phyloP scores from a whole-genome alignment of 1,140 invertebrate species.

The Tenebrio molitor region DNA sequence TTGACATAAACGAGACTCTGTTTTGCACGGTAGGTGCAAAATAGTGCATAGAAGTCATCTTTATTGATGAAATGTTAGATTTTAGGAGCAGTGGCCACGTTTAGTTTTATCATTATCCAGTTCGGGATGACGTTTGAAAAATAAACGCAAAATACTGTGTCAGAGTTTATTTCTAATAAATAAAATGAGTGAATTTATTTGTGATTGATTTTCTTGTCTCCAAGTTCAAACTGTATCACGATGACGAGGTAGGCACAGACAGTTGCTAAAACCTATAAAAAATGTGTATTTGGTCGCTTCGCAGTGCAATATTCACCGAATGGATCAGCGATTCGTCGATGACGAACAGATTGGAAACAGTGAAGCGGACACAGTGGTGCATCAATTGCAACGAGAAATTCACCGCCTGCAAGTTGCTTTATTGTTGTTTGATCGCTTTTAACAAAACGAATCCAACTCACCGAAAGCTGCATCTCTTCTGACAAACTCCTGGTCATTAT shows the following conservation, averaged over 20 bases:
- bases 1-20: not conserved
- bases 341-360: not conserved
- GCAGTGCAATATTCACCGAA: not conserved
- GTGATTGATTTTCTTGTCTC: not conserved
- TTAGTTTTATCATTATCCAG: not conserved
- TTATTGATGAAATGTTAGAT: constrained; percentile 1
- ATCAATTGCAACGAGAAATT: not conserved
- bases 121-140: not conserved
- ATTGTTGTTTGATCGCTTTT: too few species aligned
- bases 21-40: not conserved
- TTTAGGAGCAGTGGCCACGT: not conserved
- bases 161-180: too few species aligned
- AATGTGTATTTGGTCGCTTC: not conserved
- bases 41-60: not conserved
- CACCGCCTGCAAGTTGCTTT: not conserved
- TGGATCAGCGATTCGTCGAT: not conserved
- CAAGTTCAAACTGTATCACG: not conserved
- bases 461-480: not conserved
- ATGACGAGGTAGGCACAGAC: not conserved
- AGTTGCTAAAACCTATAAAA: not conserved
- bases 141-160: not conserved
- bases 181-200: too few species aligned
- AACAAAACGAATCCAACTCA: not conserved
- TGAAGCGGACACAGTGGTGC: not conserved
- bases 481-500: not conserved